Evolutionary conservation across 2,888 invertebrate species (phyloP).

Genomic region (Hedya salicella): DNA sequence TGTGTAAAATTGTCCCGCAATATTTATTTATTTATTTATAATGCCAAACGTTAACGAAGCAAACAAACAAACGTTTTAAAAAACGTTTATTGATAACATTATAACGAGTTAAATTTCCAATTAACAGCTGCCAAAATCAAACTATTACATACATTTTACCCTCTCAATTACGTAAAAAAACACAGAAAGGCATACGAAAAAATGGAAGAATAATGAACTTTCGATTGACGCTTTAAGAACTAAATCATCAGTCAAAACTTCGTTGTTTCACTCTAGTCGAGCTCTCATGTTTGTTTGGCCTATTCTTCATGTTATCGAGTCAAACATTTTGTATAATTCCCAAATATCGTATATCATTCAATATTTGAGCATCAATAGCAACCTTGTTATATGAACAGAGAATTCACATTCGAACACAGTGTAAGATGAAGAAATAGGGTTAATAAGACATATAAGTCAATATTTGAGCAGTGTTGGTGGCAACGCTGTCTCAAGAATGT

Average conservation of each 20-base stretch:
- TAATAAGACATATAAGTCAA: conserved; percentile 17
- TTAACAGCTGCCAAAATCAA: conserved; percentile 23
- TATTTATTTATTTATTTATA: too few relatives aligned
- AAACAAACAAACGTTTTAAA: conserved; percentile 1
- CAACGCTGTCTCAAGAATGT: conserved; percentile 24
- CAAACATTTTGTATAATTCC: conserved; percentile 2
- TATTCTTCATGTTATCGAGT: conserved; percentile 31
- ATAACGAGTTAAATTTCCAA: conserved; percentile 16
- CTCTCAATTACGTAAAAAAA: conserved; percentile 30
- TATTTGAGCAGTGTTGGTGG: conserved; percentile 38
- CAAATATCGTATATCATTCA: neutral
- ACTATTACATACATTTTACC: conserved; percentile 8
- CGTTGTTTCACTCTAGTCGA: neutral
- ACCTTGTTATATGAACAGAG: neutral
- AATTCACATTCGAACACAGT: neutral
- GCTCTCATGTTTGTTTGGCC: conserved; percentile 37
- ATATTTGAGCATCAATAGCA: neutral
- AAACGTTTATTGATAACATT: conserved; percentile 11
- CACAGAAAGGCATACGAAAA: neutral
- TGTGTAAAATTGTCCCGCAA: too few relatives aligned
- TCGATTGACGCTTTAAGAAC: neutral
- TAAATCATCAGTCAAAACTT: neutral
- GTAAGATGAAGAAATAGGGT: neutral
- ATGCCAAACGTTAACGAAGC: too few relatives aligned
- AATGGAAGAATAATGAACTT: conserved; percentile 11